Percentiles rank a stretch among this genome's conserved stretches.
phyloP scores from a whole-genome alignment of 2,888 invertebrate genomes.

The Acrocera orbiculus region DNA sequence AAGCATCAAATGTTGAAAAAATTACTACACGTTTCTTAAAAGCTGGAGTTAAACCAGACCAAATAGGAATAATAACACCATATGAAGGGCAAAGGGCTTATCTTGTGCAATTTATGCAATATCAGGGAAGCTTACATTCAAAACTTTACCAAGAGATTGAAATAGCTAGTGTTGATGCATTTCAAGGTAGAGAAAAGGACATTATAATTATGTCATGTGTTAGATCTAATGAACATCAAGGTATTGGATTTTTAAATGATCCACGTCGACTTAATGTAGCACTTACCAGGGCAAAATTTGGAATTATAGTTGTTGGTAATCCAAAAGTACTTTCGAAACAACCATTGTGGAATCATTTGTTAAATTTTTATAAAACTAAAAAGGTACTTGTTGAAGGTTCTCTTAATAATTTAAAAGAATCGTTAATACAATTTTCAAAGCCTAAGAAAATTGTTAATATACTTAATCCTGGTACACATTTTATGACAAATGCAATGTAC shows the following conservation, averaged over 20 bases:
- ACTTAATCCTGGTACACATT: slow-evolving; percentile 89
- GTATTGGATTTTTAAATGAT: slow-evolving; percentile 96
- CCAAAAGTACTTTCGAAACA: slow-evolving; percentile 98
- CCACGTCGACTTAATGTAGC: slow-evolving; percentile 96
- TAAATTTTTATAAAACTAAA: slow-evolving; percentile 95
- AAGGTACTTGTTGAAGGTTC: slow-evolving; percentile 90
- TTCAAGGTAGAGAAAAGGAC: slow-evolving; percentile 97
- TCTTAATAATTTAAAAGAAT: slow-evolving; percentile 89
- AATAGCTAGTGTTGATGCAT: slow-evolving; percentile 98
- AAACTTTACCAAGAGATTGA: slow-evolving; percentile 97
- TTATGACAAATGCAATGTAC: slow-evolving; percentile 95
- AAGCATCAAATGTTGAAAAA: slow-evolving; percentile 97
- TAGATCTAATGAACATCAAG: slow-evolving; percentile 94
- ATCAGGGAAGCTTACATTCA: slow-evolving; percentile 90
- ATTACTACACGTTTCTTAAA: slow-evolving; percentile 88
- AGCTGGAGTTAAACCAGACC: slow-evolving; percentile 90
- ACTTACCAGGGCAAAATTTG: slow-evolving; percentile 90
- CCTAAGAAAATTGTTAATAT: slow-evolving; percentile 90
- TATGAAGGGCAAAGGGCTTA: slow-evolving; percentile 98
- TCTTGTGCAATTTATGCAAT: slow-evolving; percentile 96
- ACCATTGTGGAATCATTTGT: slow-evolving; percentile 93
- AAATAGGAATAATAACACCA: slow-evolving; percentile 97
- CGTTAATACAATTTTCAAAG: slow-evolving; percentile 90
- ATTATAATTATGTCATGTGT: slow-evolving; percentile 99
- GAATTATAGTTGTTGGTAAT: slow-evolving; percentile 96